Conservation (phyloP, 2,113 vertebrate species). For the Dicaeum eximium region DNA sequence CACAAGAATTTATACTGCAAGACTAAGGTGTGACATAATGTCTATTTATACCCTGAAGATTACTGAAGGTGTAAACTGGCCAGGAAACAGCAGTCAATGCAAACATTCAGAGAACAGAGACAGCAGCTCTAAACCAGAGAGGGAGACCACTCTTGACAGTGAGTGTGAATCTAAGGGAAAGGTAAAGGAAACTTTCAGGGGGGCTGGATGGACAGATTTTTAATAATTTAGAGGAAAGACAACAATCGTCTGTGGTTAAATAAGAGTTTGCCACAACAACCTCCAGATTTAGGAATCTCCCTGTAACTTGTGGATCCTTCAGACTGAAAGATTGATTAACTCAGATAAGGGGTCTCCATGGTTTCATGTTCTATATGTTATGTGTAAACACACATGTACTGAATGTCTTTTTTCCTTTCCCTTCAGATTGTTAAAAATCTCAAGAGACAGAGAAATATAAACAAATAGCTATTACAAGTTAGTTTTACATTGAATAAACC, state of each 20-base stretch:
- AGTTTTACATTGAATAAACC: background rate
- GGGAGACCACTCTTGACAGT: background rate
- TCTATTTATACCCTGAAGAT: background rate
- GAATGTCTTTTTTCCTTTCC: background rate
- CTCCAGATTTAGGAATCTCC: background rate
- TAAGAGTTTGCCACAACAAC: background rate
- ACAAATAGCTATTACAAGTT: background rate
- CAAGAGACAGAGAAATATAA: background rate
- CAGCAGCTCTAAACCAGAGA: background rate
- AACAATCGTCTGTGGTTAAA: background rate
- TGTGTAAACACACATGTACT: background rate
- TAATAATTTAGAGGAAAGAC: background rate
- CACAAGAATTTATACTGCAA: background rate
- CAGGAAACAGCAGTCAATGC: background rate
- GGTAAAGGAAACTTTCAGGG: background rate
- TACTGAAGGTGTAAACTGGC: background rate
- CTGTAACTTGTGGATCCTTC: background rate
- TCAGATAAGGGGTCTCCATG: background rate
- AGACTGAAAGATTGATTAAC: background rate
- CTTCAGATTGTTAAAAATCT: background rate
- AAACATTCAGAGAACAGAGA: background rate
- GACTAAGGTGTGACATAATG: background rate
- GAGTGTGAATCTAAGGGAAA: background rate
- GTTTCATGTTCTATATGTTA: background rate
- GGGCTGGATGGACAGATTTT: background rate